Conservation (phyloP, 1,140 invertebrate species). For the Drosophila kepulauana region DNA sequence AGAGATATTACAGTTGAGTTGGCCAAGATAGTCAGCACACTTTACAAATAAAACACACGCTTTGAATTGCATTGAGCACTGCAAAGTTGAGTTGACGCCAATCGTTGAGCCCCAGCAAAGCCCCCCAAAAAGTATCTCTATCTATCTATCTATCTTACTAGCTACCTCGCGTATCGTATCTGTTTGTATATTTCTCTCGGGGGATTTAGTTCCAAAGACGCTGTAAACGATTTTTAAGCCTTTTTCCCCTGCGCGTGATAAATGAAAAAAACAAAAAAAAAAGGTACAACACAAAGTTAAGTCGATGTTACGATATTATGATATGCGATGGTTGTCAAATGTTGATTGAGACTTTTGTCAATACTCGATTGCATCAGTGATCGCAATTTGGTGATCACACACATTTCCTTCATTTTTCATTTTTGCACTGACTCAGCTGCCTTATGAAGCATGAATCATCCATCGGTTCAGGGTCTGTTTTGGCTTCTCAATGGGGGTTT, state of each 20-base stretch:
- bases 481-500: constrained; percentile 2
- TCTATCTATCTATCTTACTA: neutral
- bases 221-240: constrained; percentile 82
- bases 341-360: neutral
- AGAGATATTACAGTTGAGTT: constrained; percentile 35
- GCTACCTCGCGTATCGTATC: neutral
- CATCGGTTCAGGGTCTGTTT: too few relatives aligned
- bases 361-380: constrained; percentile 42
- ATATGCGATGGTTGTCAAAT: neutral
- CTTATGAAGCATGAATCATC: constrained; percentile 22
- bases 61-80: constrained; percentile 2
- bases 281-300: constrained; percentile 22
- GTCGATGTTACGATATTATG: constrained; percentile 6
- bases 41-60: neutral
- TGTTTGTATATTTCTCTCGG: constrained; percentile 45
- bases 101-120: constrained; percentile 33
- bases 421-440: constrained; percentile 26
- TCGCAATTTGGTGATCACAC: constrained; percentile 45
- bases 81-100: constrained; percentile 23
- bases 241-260: constrained; percentile 62
- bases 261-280: constrained; percentile 18
- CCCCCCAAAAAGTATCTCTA: constrained; percentile 29
- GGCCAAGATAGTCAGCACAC: constrained; percentile 14
- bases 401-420: constrained; percentile 17
- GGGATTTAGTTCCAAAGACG: constrained; percentile 71